Conservation (phyloP, 2,797 vertebrate species). For the Florisuga fusca region DNA sequence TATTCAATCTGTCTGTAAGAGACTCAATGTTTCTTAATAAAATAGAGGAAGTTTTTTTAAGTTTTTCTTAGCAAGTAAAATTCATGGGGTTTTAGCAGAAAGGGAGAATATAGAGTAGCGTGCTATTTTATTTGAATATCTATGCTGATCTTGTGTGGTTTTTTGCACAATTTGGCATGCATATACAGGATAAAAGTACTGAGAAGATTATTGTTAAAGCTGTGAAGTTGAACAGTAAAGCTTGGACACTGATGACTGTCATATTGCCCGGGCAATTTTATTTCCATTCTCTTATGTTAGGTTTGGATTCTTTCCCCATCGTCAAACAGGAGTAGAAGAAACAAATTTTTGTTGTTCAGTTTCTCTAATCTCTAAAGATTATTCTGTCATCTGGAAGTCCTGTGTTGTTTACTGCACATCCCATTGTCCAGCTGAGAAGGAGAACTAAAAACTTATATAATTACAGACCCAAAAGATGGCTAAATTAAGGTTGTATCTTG, state of each 20-base stretch:
- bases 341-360: not conserved
- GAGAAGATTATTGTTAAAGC: not conserved
- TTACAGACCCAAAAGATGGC: not conserved
- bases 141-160: not conserved
- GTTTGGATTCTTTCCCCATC: not conserved
- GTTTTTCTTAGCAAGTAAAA: not conserved
- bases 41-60: not conserved
- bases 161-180: not conserved
- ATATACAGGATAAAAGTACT: not conserved
- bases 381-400: not conserved
- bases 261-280: constrained; percentile 22
- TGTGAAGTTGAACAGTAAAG: not conserved
- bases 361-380: not conserved
- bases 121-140: not conserved
- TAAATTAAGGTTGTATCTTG: not conserved
- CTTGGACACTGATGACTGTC: not conserved
- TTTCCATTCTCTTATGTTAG: not conserved
- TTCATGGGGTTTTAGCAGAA: not conserved
- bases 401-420: not conserved
- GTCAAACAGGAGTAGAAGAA: not conserved
- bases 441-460: not conserved
- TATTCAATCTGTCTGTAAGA: not conserved
- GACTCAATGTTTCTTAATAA: not conserved
- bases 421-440: not conserved
- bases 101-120: not conserved